Percentiles rank a stretch among this genome's conserved stretches.
Conservation (phyloP, 1,140 invertebrate genomes). For the Saxidomus purpurata region DNA sequence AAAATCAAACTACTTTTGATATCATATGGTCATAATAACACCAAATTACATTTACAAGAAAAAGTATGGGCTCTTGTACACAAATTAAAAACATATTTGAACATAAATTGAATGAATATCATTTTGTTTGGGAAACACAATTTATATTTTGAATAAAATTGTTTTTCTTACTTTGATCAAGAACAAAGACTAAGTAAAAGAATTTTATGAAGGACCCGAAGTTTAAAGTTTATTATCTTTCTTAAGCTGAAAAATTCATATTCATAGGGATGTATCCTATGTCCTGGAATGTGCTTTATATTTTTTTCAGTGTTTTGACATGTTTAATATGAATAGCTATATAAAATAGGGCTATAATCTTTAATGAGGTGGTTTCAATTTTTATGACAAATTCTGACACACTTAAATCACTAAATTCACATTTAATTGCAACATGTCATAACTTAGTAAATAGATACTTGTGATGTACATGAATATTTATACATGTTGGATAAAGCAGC, state of each 20-base stretch:
- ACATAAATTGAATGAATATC: no score
- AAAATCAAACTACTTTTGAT: no score
- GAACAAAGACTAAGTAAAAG: no score
- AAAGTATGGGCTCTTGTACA: no score
- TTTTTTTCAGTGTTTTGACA: slow-evolving; percentile 53
- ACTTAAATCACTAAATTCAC: slow-evolving; percentile 25
- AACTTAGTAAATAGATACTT: slow-evolving; percentile 41
- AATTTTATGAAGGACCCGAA: no score
- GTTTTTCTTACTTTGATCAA: no score
- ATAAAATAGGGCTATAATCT: slow-evolving; percentile 17
- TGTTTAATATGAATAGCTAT: slow-evolving; percentile 22
- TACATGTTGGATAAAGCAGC: not conserved
- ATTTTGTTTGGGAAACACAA: no score
- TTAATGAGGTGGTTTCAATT: slow-evolving; percentile 33
- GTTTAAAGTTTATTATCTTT: not conserved
- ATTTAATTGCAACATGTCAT: slow-evolving; percentile 59
- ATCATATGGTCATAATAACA: no score
- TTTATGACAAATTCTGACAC: slow-evolving; percentile 43
- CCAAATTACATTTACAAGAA: no score
- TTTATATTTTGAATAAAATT: no score
- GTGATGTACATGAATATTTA: slow-evolving; percentile 1
- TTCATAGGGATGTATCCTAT: slow-evolving; percentile 36
- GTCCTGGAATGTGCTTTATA: slow-evolving; percentile 45
- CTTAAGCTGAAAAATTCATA: not conserved
- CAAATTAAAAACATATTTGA: no score